Evolutionary conservation across 2,113 vertebrate species (phyloP).

Genomic region (Platysternon megacephalum): DNA sequence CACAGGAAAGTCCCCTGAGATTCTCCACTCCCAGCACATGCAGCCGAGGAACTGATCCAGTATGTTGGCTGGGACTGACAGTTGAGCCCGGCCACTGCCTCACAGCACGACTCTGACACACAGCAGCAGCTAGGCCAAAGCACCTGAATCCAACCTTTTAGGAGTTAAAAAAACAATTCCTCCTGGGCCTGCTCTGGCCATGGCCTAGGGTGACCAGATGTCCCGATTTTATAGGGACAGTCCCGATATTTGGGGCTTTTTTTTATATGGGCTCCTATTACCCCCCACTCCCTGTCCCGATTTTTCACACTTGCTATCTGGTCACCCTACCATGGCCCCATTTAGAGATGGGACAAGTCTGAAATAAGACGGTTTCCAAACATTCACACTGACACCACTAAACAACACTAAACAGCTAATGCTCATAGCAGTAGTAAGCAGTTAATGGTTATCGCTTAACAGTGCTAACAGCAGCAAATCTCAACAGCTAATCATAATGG

Average conservation of each 20-base stretch:
- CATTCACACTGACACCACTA: neutral
- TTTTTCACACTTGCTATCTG: too few relatives aligned
- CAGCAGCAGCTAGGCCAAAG: neutral
- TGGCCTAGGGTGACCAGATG: too few relatives aligned
- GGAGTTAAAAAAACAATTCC: neutral
- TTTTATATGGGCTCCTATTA: too few relatives aligned
- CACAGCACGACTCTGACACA: neutral
- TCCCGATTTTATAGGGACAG: too few relatives aligned
- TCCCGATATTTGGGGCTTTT: too few relatives aligned
- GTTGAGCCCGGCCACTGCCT: neutral
- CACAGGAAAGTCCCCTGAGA: neutral
- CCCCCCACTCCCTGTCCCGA: too few relatives aligned
- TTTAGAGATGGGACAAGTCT: too few relatives aligned
- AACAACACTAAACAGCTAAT: neutral
- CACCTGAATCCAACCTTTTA: neutral
- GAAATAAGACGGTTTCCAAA: neutral
- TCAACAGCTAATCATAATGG: neutral
- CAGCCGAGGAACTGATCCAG: neutral
- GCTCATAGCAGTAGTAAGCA: neutral
- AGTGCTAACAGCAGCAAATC: neutral
- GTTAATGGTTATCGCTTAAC: neutral
- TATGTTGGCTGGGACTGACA: neutral
- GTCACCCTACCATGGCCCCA: too few relatives aligned
- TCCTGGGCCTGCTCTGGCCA: neutral
- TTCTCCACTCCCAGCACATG: neutral